Percentiles rank a stretch among this genome's conserved stretches.
phyloP scores from a whole-genome alignment of 53 echinoderm and acorn worm genomes.

The Stichopus horrens region DNA sequence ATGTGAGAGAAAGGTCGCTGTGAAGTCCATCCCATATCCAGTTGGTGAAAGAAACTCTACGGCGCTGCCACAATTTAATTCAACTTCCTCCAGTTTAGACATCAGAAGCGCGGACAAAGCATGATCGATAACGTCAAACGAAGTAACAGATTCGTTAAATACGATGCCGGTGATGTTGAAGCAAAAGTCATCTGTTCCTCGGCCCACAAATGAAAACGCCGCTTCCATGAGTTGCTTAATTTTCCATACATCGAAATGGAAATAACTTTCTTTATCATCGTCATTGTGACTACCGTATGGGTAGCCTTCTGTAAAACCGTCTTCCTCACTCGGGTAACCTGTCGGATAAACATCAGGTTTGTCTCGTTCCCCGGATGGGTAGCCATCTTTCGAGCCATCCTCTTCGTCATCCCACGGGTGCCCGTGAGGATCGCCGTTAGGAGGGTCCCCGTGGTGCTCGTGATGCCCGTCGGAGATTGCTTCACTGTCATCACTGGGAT shows the following conservation, averaged over 20 bases:
- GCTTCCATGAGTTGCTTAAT: background rate
- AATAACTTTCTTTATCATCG: background rate
- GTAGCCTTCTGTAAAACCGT: background rate
- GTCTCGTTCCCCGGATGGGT: no score
- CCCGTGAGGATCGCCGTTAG: background rate
- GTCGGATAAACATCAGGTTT: no score
- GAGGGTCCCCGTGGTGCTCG: background rate
- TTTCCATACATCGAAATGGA: slow-evolving; percentile 9
- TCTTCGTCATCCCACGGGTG: background rate
- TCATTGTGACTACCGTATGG: background rate
- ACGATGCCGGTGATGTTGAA: background rate
- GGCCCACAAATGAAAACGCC: background rate
- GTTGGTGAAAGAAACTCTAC: background rate
- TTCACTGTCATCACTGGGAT: background rate
- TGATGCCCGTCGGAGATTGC: background rate
- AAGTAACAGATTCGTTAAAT: slow-evolving; percentile 20
- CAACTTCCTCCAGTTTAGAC: background rate
- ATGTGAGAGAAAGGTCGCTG: background rate
- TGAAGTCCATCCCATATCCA: background rate
- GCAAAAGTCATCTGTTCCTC: background rate
- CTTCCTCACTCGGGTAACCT: background rate
- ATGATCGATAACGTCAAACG: slow-evolving; percentile 14
- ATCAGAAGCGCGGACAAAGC: background rate
- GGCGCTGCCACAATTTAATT: background rate
- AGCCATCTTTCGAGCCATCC: background rate